These are phyloP conservation scores for Chrysaora quinquecirrha DNA, from an alignment of 30 jellyfish, hydroid and myxozoan genomes.

Conservation along the genomic window DNA sequence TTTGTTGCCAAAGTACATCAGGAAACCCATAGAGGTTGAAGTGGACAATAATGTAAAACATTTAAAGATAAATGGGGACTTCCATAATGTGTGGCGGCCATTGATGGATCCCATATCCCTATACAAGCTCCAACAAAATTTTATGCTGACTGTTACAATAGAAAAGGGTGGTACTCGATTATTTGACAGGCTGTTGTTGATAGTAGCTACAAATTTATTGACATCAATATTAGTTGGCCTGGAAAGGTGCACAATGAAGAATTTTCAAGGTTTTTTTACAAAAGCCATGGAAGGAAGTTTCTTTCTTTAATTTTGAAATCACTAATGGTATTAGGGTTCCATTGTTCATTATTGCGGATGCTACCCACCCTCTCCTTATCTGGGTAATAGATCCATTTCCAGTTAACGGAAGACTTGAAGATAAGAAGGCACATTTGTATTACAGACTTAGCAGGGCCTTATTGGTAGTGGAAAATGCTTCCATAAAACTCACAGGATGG, in stretches of 20 bases:
- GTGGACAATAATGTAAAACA: not conserved
- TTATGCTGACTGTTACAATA: conserved; percentile 17
- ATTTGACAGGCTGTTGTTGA: conserved; percentile 12
- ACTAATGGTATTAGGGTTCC: conserved; percentile 17
- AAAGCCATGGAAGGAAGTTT: not conserved
- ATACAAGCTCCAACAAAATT: conserved; percentile 19
- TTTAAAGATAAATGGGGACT: conserved; percentile 10
- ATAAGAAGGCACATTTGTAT: not conserved
- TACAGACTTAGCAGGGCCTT: conserved; percentile 23
- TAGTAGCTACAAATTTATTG: not conserved
- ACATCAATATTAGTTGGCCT: conserved; percentile 38
- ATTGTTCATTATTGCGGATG: conserved; percentile 5
- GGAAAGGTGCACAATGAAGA: conserved; percentile 28
- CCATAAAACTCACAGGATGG: conserved; percentile 3
- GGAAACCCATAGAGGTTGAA: not conserved
- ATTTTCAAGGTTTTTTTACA: conserved; percentile 15
- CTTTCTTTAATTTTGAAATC: not conserved
- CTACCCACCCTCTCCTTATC: conserved; percentile 10
- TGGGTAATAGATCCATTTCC: conserved; percentile 8
- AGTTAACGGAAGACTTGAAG: not conserved
- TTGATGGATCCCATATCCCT: conserved; percentile 30
- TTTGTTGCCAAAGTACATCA: not conserved
- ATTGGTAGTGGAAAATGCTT: conserved; percentile 35
- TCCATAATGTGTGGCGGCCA: conserved; percentile 19
- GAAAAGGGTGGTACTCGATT: conserved; percentile 28